phyloP scores from a whole-genome alignment of 2,113 vertebrate genomes.

The Centropus bengalensis region DNA sequence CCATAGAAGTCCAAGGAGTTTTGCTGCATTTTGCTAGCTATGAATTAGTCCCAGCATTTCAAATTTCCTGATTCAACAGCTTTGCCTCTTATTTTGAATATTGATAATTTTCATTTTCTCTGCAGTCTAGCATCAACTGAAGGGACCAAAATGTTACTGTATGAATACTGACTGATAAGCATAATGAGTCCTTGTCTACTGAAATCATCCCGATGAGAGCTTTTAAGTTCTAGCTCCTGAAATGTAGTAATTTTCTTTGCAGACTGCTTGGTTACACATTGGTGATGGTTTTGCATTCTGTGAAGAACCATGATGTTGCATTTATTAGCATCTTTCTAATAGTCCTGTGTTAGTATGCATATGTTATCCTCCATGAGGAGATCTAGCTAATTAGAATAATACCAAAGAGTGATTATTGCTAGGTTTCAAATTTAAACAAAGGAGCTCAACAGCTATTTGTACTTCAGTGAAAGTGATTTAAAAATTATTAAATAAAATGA shows the following conservation, averaged over 20 bases:
- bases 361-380: conserved; percentile 14
- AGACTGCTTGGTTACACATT: background rate
- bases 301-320: background rate
- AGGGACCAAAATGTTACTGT: background rate
- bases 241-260: background rate
- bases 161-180: background rate
- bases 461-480: conserved; percentile 32
- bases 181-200: background rate
- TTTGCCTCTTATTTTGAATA: background rate
- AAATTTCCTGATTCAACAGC: background rate
- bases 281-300: conserved; percentile 1
- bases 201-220: background rate
- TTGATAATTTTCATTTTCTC: background rate
- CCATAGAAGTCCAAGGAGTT: background rate
- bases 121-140: background rate
- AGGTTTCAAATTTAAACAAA: conserved; percentile 54
- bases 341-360: conserved; percentile 37
- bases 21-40: background rate
- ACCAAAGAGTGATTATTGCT: conserved; percentile 43
- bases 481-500: conserved; percentile 46
- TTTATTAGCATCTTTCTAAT: conserved; percentile 50
- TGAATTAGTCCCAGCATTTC: background rate
- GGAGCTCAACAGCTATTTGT: conserved; percentile 4
- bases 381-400: conserved; percentile 47
- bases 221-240: background rate